A percentile compares a stretch with the other conserved stretches of the same genome.
Conservation (phyloP, 2,888 invertebrate species). For the Drosophila kuntzei region DNA sequence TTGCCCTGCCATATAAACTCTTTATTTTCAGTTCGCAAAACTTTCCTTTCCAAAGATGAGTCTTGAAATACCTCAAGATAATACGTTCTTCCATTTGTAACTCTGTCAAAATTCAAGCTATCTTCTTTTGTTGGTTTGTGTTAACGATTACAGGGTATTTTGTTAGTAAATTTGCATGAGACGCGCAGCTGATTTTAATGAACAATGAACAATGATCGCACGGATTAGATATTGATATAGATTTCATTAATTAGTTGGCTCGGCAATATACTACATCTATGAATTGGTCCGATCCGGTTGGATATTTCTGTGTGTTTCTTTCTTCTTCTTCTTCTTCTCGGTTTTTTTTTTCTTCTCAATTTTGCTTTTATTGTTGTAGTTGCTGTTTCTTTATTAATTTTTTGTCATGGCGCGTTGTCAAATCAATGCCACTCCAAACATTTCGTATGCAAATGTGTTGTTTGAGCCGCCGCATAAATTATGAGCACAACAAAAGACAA, state of each 20-base stretch:
- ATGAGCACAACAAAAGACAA: conserved; percentile 69
- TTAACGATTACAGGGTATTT: conserved; percentile 14
- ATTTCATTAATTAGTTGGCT: conserved; percentile 76
- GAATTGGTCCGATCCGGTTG: conserved; percentile 35
- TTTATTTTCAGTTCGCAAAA: neutral
- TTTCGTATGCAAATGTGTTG: conserved; percentile 71
- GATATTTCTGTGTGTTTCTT: conserved; percentile 28
- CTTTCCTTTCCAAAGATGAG: neutral
- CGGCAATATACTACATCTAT: conserved; percentile 30
- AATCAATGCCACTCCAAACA: conserved; percentile 78
- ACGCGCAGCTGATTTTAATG: conserved; percentile 51
- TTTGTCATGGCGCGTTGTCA: conserved; percentile 60
- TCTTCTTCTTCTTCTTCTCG: conserved; percentile 20
- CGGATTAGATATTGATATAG: conserved; percentile 71
- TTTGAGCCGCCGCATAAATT: conserved; percentile 65
- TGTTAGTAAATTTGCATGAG: conserved; percentile 36
- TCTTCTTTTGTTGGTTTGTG: neutral
- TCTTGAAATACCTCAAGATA: neutral
- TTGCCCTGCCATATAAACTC: neutral
- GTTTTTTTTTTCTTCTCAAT: neutral
- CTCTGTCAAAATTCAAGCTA: no score
- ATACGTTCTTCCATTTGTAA: neutral
- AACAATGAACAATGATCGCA: conserved; percentile 60
- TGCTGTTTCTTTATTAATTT: conserved; percentile 1
- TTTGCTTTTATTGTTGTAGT: conserved; percentile 5